Base-by-base conservation (phyloP, 2,888 invertebrate species). In the Leptinotarsa juncta region DNA sequence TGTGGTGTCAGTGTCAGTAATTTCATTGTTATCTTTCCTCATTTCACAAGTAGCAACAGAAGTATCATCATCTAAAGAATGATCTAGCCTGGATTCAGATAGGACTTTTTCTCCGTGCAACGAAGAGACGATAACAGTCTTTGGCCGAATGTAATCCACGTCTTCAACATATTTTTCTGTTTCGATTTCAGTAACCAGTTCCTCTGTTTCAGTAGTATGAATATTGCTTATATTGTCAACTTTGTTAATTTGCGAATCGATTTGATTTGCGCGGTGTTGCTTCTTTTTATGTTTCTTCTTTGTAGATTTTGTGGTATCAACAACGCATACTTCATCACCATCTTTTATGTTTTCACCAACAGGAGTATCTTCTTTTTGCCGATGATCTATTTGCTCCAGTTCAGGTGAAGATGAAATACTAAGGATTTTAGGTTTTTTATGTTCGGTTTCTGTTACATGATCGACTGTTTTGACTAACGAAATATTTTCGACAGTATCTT, bases 201-300 rank as follows among this genome's bases (percentile, higher is more conserved):
- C n/a, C 4, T 16, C n/a, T 51, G 15, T 51, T 51, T 51, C 51
- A n/a, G 4, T 7, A 16, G 16, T 16, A 51, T 4, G 15, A 51
- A 51, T n/a, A 51, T n/a, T 4, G 15, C 14, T 7, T 26, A 18
- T 15, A 57, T 14, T 57, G 2, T 53, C 51, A 23, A 26, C 51
- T 70, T 20, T n/a, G 7, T 55, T 7, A n/a, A 53, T 4, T 14
- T 12, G 16, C 0, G 23, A 51, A 55, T n/a, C 57, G 55, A 32
- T 67, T 32, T 20, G n/a, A 15, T n/a, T 23, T 5, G 15, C 23
- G n/a, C 57, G 50, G 42, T 14, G 16, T 23, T n/a, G 42, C 32
- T 76, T 71, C 68, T 67, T 71, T 65, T 72, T 70, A 18, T 23
- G 32, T 51, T 77, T 77, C 23, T 67, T 69, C 68, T 77, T 77